Conservation (phyloP, 2,888 invertebrate genomes). For the Sycophila texana region DNA sequence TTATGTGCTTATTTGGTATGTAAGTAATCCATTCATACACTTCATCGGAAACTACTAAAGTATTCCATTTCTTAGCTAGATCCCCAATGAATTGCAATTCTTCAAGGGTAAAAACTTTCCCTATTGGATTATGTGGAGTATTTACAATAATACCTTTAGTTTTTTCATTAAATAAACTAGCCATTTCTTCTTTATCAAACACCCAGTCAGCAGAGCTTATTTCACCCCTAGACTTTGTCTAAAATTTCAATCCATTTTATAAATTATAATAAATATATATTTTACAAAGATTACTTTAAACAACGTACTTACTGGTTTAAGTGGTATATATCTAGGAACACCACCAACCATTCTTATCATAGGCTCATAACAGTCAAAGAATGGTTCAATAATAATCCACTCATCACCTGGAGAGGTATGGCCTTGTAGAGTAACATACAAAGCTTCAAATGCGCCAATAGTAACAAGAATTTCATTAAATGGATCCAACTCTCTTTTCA, state of each 20-base stretch:
- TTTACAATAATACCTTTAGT: conserved; percentile 98
- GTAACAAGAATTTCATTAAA: conserved; percentile 92
- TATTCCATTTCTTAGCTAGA: conserved; percentile 94
- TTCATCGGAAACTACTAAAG: conserved; percentile 95
- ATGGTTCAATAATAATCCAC: conserved; percentile 98
- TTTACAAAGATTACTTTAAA: not conserved
- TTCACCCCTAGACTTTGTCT: conserved; percentile 77
- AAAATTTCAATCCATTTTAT: conserved; percentile 48
- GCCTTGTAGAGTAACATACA: conserved; percentile 91
- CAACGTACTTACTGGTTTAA: conserved; percentile 83
- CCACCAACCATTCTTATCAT: conserved; percentile 95
- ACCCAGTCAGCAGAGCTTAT: conserved; percentile 91
- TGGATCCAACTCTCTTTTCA: conserved; percentile 87
- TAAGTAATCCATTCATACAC: conserved; percentile 99
- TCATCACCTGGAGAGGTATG: conserved; percentile 92
- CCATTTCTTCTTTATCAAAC: conserved; percentile 88
- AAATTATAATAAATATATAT: conserved; percentile 13
- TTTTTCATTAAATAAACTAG: conserved; percentile 86
- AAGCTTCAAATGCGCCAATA: conserved; percentile 95
- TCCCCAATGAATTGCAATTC: conserved; percentile 89
- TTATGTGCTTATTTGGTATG: conserved; percentile 87
- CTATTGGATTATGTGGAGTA: conserved; percentile 98
- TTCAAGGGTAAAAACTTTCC: conserved; percentile 87
- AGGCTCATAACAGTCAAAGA: conserved; percentile 98
- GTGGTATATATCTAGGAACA: conserved; percentile 88